Evolutionary conservation across 1,140 invertebrate species (phyloP).

Genomic region (Drosophila kurseongensis): DNA sequence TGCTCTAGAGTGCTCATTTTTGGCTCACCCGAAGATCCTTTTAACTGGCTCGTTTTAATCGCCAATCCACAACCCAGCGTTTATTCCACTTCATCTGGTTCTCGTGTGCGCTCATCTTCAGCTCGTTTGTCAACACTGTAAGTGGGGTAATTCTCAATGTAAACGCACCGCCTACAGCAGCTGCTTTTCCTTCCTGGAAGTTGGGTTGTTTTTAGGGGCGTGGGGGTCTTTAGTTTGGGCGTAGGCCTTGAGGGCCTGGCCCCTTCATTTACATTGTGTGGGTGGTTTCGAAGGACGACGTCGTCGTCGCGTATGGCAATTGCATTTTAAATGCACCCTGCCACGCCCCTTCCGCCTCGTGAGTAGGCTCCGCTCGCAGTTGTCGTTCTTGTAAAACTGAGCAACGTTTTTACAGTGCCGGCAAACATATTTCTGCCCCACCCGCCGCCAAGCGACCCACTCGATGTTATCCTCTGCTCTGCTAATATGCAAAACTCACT

Average conservation of each 20-base stretch:
- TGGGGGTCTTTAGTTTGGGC: slow-evolving; percentile 37
- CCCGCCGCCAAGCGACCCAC: neutral
- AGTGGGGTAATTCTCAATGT: slow-evolving; percentile 81
- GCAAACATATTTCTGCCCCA: slow-evolving; percentile 21
- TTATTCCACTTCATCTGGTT: slow-evolving; percentile 9
- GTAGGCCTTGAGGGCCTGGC: slow-evolving; percentile 57
- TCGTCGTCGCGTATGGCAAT: slow-evolving; percentile 46
- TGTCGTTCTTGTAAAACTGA: slow-evolving; percentile 42
- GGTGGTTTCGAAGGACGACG: slow-evolving; percentile 10
- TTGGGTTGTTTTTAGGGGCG: slow-evolving; percentile 3
- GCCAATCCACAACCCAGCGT: neutral
- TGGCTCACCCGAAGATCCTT: slow-evolving; percentile 6
- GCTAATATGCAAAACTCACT: slow-evolving; percentile 76
- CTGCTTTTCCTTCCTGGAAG: slow-evolving; percentile 39
- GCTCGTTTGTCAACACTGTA: slow-evolving; percentile 65
- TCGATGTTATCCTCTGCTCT: slow-evolving; percentile 10
- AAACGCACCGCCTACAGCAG: slow-evolving; percentile 73
- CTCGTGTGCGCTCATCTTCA: slow-evolving; percentile 43
- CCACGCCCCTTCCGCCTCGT: slow-evolving; percentile 25
- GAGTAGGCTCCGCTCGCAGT: slow-evolving; percentile 26
- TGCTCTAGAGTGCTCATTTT: neutral
- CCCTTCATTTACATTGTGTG: slow-evolving; percentile 70
- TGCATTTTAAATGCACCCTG: slow-evolving; percentile 69
- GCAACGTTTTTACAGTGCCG: slow-evolving; percentile 69
- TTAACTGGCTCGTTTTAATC: neutral